Conservation (phyloP, 2,113 vertebrate genomes). For the Eublepharis macularius region DNA sequence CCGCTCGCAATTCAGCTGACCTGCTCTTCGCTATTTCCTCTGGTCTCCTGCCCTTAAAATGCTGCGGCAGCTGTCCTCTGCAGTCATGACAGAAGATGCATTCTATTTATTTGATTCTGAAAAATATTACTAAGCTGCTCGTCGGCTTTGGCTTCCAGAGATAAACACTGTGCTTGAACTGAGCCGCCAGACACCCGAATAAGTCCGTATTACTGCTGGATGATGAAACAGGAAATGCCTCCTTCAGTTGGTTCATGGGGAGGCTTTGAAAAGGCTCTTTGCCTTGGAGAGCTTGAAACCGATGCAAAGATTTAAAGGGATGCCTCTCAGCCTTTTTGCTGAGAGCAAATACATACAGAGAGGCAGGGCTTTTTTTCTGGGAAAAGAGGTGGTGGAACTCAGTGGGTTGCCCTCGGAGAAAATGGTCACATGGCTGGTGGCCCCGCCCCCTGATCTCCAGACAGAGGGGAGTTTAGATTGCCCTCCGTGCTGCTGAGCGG, state of each 20-base stretch:
- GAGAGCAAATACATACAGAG: background rate
- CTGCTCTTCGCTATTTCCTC: background rate
- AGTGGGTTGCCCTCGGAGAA: too few relatives aligned
- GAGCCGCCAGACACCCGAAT: background rate
- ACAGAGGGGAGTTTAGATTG: too few relatives aligned
- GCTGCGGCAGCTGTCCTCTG: background rate
- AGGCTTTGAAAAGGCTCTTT: too few relatives aligned
- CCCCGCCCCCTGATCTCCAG: too few relatives aligned
- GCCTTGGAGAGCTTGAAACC: too few relatives aligned
- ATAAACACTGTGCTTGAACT: background rate
- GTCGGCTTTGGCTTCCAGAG: background rate
- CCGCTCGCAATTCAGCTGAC: background rate
- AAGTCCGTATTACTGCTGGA: background rate
- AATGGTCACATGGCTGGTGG: too few relatives aligned
- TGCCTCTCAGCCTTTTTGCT: background rate
- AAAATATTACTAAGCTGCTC: background rate
- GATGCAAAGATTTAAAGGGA: background rate
- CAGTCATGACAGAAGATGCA: background rate
- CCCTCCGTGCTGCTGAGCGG: too few relatives aligned
- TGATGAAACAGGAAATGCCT: background rate
- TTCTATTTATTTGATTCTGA: background rate
- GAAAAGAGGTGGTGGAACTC: too few relatives aligned
- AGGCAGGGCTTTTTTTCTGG: too few relatives aligned
- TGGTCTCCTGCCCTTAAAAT: background rate
- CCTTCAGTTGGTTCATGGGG: background rate